phyloP scores from a whole-genome alignment of 1,140 invertebrate genomes.

The Megalonaias nervosa region DNA sequence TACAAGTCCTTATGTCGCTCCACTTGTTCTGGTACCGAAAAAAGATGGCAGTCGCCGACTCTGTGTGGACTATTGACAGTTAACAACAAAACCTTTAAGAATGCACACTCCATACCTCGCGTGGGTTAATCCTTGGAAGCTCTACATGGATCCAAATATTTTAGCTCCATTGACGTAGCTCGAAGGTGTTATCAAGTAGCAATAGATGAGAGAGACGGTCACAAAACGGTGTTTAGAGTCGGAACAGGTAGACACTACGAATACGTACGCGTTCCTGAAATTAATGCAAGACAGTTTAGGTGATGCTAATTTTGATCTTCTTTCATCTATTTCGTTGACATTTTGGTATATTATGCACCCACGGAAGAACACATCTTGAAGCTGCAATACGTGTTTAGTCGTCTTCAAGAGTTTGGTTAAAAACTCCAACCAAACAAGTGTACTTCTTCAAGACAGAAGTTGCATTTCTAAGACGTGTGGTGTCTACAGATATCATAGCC shows the following conservation, averaged over 20 bases:
- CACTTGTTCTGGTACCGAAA: constrained; percentile 10
- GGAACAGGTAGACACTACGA: not conserved
- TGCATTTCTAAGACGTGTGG: not conserved
- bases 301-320: not conserved
- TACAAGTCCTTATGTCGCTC: no score
- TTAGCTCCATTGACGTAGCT: not conserved
- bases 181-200: constrained; percentile 5
- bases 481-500: not conserved
- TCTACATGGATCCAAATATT: constrained; percentile 12
- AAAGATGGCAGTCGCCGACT: constrained; percentile 15
- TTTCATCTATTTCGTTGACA: constrained; percentile 23
- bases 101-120: constrained; percentile 4
- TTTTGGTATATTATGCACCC: constrained; percentile 15
- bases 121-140: constrained; percentile 9
- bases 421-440: no score
- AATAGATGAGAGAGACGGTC: not conserved
- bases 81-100: not conserved
- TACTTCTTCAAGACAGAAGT: not conserved
- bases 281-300: constrained; percentile 22
- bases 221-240: constrained; percentile 7
- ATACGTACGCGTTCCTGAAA: constrained; percentile 26
- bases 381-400: constrained; percentile 5
- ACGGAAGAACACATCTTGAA: constrained; percentile 3
- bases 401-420: no score
- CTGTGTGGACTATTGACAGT: constrained; percentile 15